Evolutionary conservation across 2,797 vertebrate genomes (phyloP).

Genomic region (Pogoniulus pusillus): DNA sequence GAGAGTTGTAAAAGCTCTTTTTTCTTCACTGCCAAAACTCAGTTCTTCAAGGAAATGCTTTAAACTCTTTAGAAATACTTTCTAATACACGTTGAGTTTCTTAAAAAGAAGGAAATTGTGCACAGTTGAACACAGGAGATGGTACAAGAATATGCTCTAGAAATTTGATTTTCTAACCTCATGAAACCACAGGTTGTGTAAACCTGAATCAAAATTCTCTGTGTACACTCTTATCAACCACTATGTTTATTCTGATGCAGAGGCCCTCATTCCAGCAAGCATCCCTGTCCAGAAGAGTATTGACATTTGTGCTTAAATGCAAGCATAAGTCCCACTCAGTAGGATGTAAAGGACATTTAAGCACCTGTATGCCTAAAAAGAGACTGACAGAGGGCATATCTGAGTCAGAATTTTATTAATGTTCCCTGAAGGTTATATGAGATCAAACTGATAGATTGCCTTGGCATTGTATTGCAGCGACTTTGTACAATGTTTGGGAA

Average conservation of each 20-base stretch:
- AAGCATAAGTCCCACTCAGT: constrained; percentile 24
- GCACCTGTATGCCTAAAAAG: constrained; percentile 45
- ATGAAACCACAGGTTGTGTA: constrained; percentile 16
- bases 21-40: constrained; percentile 1
- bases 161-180: constrained; percentile 38
- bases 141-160: background rate
- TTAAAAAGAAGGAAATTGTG: background rate
- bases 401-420: constrained; percentile 58
- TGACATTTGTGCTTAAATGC: constrained; percentile 65
- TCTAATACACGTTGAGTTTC: background rate
- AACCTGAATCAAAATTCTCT: constrained; percentile 51
- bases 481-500: constrained; percentile 57
- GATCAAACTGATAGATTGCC: constrained; percentile 53
- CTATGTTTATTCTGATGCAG: constrained; percentile 48
- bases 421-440: constrained; percentile 55
- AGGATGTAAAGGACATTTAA: constrained; percentile 50
- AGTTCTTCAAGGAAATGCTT: constrained; percentile 8
- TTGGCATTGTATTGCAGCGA: constrained; percentile 43
- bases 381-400: constrained; percentile 46
- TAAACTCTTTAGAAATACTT: constrained; percentile 9
- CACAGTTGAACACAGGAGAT: background rate
- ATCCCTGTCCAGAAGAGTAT: constrained; percentile 53
- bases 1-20: constrained; percentile 2
- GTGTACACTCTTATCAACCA: constrained; percentile 36
- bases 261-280: constrained; percentile 32